phyloP scores from a whole-genome alignment of 2,797 vertebrate genomes.

The Pterois miles region DNA sequence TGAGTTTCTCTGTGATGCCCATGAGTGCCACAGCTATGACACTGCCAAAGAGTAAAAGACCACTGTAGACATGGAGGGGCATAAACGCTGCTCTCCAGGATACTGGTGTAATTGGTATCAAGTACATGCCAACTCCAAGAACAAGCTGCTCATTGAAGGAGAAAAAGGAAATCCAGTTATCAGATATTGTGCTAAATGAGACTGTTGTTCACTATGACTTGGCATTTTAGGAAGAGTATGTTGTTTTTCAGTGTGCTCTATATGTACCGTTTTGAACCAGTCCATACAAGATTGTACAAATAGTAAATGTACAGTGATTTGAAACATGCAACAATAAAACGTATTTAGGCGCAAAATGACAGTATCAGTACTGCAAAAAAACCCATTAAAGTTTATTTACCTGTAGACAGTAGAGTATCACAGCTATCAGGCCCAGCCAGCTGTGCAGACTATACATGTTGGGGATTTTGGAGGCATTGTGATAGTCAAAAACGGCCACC shows the following conservation, averaged over 20 bases:
- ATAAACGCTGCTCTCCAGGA: slow-evolving; percentile 84
- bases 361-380: not conserved
- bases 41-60: slow-evolving; percentile 88
- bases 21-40: slow-evolving; percentile 89
- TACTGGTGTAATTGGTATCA: slow-evolving; percentile 88
- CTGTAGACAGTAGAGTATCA: slow-evolving; percentile 89
- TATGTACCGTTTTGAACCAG: not conserved
- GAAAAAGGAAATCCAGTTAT: slow-evolving; percentile 3
- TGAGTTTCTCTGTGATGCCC: slow-evolving; percentile 95
- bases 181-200: slow-evolving; percentile 13
- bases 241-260: not conserved
- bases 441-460: slow-evolving; percentile 99
- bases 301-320: not conserved
- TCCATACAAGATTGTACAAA: not conserved
- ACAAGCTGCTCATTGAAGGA: slow-evolving; percentile 84
- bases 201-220: slow-evolving; percentile 12
- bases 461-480: slow-evolving; percentile 86
- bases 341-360: not conserved
- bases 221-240: not conserved
- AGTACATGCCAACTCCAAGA: slow-evolving; percentile 86
- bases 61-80: slow-evolving; percentile 91
- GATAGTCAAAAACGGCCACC: slow-evolving; percentile 93
- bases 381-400: slow-evolving; percentile 73
- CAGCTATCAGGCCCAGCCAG: slow-evolving; percentile 90
- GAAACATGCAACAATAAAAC: not conserved